Base-by-base conservation (phyloP, 2,888 invertebrate genomes). In the Chrysina gloriosa region DNA sequence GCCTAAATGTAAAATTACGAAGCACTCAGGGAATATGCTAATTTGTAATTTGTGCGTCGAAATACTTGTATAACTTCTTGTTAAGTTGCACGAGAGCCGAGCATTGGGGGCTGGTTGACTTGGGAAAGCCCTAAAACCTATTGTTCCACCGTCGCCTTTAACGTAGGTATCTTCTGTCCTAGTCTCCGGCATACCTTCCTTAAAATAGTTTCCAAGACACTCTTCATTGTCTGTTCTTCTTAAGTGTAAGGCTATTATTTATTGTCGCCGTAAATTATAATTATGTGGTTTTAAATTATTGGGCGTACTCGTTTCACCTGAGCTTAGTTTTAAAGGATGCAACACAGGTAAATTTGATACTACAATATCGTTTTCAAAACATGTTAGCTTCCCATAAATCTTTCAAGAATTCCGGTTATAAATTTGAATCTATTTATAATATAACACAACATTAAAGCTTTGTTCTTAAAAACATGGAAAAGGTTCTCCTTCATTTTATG, bases 21-120 rank as follows among this genome's bases (percentile, higher is more conserved):
- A 61, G 58, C 42, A 61, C 58, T 64, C 64, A 50, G 63, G 68
- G 50, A 67, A 69, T 70, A 67, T 70, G 69, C 66, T 69, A 69
- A 70, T 70, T 69, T 70, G 52, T 67, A 70, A 70, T 70, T 70
- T 69, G 68, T 69, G 69, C 69, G 67, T 70, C 54, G 48, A 67
- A 69, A 70, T 70, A 69, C 69, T 70, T 69, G 66, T 45, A 42
- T 50, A 67, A 67, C 65, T 70, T 65, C 56, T 48, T 64, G 67
- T 70, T 67, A 69, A 69, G 69, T 70, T 67, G 69, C 67, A 64
- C 50, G 58, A 52, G 42, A 61, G 42, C 29, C 42, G 42, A 16
- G 25, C 31, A 27, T 42, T 42, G 14, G 42, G 42, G 36, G 27
- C 27, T 9, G 58, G 36, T 16, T 36, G 58, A 6, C 45, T 61